Conservation (phyloP, 2,797 vertebrate species). For the Enteromius trimaculatus region DNA sequence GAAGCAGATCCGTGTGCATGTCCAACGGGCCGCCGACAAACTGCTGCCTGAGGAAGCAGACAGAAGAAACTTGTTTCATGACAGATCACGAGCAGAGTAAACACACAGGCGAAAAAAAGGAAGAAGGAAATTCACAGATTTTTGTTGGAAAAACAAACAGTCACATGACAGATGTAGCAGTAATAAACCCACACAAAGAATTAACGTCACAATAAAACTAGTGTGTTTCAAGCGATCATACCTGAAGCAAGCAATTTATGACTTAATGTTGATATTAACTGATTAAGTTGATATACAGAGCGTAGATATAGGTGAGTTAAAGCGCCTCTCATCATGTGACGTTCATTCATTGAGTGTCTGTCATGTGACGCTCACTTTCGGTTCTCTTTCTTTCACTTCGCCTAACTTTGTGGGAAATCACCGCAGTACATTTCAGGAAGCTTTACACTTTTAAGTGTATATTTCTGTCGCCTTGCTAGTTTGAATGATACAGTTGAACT, state of each 20-base stretch:
- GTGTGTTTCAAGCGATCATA: background rate
- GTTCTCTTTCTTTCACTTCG: conserved; percentile 53
- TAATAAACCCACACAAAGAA: background rate
- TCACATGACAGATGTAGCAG: background rate
- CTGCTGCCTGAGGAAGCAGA: conserved; percentile 74
- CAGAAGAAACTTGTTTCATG: background rate
- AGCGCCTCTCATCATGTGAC: conserved; percentile 33
- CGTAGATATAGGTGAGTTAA: background rate
- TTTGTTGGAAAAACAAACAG: background rate
- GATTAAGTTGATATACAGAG: background rate
- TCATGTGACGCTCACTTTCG: conserved; percentile 58
- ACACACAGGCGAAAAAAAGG: background rate
- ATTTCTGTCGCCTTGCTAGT: background rate
- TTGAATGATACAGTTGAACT: background rate
- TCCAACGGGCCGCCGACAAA: conserved; percentile 73
- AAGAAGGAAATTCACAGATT: conserved; percentile 22
- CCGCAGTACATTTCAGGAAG: conserved; percentile 47
- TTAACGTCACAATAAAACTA: background rate
- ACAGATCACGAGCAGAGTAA: background rate
- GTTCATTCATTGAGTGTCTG: conserved; percentile 37
- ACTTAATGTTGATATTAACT: background rate
- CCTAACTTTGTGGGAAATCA: conserved; percentile 52
- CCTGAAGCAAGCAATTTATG: background rate
- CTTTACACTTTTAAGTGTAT: background rate
- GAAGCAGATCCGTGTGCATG: conserved; percentile 75